phyloP scores from a whole-genome alignment of 2,888 invertebrate genomes.

The Thereva unica region DNA sequence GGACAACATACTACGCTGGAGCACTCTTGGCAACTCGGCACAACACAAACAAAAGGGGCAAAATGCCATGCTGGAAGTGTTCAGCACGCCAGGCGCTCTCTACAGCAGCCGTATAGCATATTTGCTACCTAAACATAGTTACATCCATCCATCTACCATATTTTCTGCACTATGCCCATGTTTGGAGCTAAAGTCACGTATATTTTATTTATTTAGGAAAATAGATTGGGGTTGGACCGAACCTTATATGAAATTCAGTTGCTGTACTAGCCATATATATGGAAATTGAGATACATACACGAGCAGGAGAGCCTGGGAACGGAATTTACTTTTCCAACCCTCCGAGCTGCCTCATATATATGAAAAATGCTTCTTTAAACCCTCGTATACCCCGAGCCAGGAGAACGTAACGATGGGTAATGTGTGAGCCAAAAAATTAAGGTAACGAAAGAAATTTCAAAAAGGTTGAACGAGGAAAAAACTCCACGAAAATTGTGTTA shows the following conservation, averaged over 20 bases:
- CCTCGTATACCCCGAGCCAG: slow-evolving; percentile 15
- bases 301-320: slow-evolving; percentile 3
- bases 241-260: slow-evolving; percentile 37
- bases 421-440: slow-evolving; percentile 28
- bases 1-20: slow-evolving; percentile 2
- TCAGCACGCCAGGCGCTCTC: no score
- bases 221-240: slow-evolving; percentile 42
- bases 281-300: slow-evolving; percentile 25
- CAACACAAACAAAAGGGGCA: slow-evolving; percentile 25
- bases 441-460: slow-evolving; percentile 16
- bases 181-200: slow-evolving; percentile 41
- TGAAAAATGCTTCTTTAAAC: slow-evolving; percentile 26
- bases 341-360: slow-evolving; percentile 4
- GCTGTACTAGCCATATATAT: slow-evolving; percentile 33
- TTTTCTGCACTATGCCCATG: slow-evolving; percentile 33
- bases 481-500: slow-evolving; percentile 20
- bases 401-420: slow-evolving; percentile 7
- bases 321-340: slow-evolving; percentile 13
- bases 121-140: slow-evolving; percentile 11
- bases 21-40: slow-evolving; percentile 21
- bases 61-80: neutral
- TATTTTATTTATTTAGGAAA: slow-evolving; percentile 44
- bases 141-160: slow-evolving; percentile 33
- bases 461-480: slow-evolving; percentile 11
- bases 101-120: no score